Evolutionary conservation across 2,113 vertebrate species (phyloP), one percentile per base, ranked within the genome.

Genomic region (Sorex fumeus): DNA sequence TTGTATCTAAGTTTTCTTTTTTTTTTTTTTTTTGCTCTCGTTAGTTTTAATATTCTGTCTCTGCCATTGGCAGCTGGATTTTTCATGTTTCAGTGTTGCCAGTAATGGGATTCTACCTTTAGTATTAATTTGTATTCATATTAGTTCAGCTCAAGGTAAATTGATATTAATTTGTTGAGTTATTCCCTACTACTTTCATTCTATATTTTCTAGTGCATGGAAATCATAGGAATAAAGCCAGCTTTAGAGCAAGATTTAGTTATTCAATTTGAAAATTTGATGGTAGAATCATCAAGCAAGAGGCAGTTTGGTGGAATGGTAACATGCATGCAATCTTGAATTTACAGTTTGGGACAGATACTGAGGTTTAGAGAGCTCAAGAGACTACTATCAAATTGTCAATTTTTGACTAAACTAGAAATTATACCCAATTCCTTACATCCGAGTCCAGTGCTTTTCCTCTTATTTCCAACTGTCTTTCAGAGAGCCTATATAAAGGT

Each of bases 401-500:
- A 30, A 0, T 57, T 64, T 86, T 80, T 75, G 76, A 53, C n/a
- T 45, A 40, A 70, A 36, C 8, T 30, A 40, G 91, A 78, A 76
- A 71, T 79, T 87, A 30, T 3, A 1, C 64, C 69, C 0, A 36
- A 66, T 82, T 75, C 43, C 80, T 77, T 79, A 32, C 19, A 27
- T 93, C 87, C 80, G 36, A 85, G 91, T 89, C 93, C 82, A 76
- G 53, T 85, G 53, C 34, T 93, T 88, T 84, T 90, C 71, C 60
- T 72, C 71, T 57, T 91, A 81, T 93, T 90, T 88, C 91, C 66
- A 16, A 78, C 64, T 92, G 87, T 93, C 89, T 94, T 47, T 81
- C 72, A 67, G 92, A 90, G 64, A 89, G 81, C 90, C 95, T 97
- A 89, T 95, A 96, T 96, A 96, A 96, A 96, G 95, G 86, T 25